Conservation (phyloP, 2,797 vertebrate species). For the Sebastes steindachneri region DNA sequence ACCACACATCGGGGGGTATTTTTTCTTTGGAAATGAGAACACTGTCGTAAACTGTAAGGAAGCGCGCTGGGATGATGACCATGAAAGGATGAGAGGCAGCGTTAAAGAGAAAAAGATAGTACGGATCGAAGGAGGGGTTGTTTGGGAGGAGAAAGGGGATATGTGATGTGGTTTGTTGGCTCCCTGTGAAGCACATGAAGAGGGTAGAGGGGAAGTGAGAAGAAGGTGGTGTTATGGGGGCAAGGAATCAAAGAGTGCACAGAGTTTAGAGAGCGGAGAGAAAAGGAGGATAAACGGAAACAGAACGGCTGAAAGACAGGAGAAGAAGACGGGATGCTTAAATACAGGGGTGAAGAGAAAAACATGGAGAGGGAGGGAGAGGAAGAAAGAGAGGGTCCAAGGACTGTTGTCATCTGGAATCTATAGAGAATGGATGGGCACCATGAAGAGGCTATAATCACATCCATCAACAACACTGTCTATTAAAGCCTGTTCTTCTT, state of each 20-base stretch:
- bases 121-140: neutral
- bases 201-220: constrained; percentile 35
- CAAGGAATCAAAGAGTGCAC: constrained; percentile 48
- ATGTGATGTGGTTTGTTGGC: constrained; percentile 62
- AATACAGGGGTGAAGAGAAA: constrained; percentile 36
- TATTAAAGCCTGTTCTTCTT: constrained; percentile 62
- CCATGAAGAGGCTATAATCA: constrained; percentile 73
- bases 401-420: constrained; percentile 79
- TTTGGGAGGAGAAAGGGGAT: constrained; percentile 14
- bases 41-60: constrained; percentile 47
- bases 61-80: constrained; percentile 24
- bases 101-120: constrained; percentile 30
- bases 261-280: constrained; percentile 26
- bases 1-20: constrained; percentile 43
- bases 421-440: constrained; percentile 71
- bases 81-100: constrained; percentile 38
- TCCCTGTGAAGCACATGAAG: constrained; percentile 54
- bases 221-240: constrained; percentile 44
- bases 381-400: constrained; percentile 37
- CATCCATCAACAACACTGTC: constrained; percentile 72
- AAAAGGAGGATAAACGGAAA: constrained; percentile 50
- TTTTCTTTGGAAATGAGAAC: constrained; percentile 51
- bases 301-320: constrained; percentile 32
- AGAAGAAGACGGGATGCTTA: constrained; percentile 17
- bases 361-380: constrained; percentile 3